Percentiles rank a stretch among this genome's conserved stretches.
These are phyloP conservation scores for Diadema setosum DNA, from an alignment of 35 echinoderm and acorn worm species.

Conservation along the genomic window DNA sequence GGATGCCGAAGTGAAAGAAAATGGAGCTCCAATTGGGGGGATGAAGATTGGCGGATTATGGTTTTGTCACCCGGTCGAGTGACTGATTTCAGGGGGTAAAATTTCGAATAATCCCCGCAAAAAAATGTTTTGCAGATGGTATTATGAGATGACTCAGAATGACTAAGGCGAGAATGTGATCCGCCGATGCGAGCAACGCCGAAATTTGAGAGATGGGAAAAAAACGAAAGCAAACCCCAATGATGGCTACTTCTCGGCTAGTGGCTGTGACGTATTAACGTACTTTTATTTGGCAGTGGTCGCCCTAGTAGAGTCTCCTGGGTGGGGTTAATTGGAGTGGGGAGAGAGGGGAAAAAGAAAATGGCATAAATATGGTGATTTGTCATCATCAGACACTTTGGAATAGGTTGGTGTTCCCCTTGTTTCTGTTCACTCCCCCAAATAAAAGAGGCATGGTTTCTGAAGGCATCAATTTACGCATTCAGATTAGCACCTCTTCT, in stretches of 20 bases:
- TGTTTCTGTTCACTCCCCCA: too few species aligned
- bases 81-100: not conserved
- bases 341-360: not conserved
- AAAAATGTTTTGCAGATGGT: not conserved
- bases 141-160: conserved; percentile 2
- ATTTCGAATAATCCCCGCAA: not conserved
- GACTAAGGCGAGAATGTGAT: not conserved
- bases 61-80: not conserved
- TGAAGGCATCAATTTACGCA: too few species aligned
- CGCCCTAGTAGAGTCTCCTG: not conserved
- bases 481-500: too few species aligned
- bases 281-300: not conserved
- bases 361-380: not conserved
- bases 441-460: too few species aligned
- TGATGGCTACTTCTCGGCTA: not conserved
- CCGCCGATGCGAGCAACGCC: too few species aligned
- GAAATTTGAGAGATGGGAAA: not conserved
- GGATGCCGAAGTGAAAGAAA: too few species aligned
- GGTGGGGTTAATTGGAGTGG: not conserved
- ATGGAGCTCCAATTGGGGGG: too few species aligned
- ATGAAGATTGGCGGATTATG: not conserved
- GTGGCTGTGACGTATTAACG: not conserved
- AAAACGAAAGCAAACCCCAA: not conserved
- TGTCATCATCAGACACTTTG: not conserved
- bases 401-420: too few species aligned